A percentile compares a stretch with the other conserved stretches of the same genome.
phyloP scores from a whole-genome alignment of 2,113 vertebrate species.

The Seriola rivoliana region DNA sequence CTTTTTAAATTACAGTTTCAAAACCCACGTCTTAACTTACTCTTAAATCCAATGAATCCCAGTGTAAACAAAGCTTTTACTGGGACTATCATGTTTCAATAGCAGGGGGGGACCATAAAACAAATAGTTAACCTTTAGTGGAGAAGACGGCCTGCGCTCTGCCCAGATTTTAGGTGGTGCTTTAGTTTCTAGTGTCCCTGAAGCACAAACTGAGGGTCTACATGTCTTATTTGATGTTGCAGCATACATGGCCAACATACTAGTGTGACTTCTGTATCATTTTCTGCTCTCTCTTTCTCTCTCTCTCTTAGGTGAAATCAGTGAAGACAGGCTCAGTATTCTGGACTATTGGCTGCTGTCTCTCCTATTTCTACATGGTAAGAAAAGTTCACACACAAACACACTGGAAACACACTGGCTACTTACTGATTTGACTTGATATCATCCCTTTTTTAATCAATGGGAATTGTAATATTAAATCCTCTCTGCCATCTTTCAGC shows the following conservation, averaged over 20 bases:
- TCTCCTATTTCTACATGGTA: slow-evolving; percentile 99
- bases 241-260: background rate
- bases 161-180: background rate
- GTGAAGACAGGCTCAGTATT: slow-evolving; percentile 98
- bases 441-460: background rate
- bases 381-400: slow-evolving; percentile 60
- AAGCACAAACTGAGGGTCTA: background rate
- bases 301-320: slow-evolving; percentile 91
- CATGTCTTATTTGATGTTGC: slow-evolving; percentile 25
- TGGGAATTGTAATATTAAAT: background rate
- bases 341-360: slow-evolving; percentile 97
- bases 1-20: background rate
- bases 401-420: background rate
- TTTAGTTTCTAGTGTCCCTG: slow-evolving; percentile 3
- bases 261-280: background rate
- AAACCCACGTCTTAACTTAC: background rate
- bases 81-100: background rate
- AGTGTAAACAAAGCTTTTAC: background rate
- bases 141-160: background rate
- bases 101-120: background rate
- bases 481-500: background rate
- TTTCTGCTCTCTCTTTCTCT: slow-evolving; percentile 52
- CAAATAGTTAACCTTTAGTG: background rate
- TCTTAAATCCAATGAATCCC: background rate
- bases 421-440: background rate